phyloP scores from a whole-genome alignment of 1,140 invertebrate species.

The Sesamia nonagrioides region DNA sequence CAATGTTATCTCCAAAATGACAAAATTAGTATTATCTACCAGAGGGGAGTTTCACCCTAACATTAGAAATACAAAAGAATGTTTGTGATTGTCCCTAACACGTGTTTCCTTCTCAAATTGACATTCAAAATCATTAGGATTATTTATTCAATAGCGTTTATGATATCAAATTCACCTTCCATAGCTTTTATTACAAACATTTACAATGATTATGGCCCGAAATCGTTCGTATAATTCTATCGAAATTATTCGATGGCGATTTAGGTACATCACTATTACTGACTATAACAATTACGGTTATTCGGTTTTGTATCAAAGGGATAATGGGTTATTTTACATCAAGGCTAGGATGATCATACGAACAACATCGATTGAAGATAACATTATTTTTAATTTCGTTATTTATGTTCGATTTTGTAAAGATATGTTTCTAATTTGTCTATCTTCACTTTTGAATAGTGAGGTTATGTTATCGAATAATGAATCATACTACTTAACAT shows the following conservation, averaged over 20 bases:
- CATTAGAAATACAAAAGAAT: conserved; percentile 25
- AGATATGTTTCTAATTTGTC: too few relatives aligned
- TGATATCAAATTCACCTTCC: conserved; percentile 28
- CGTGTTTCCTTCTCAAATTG: conserved; percentile 29
- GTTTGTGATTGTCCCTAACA: conserved; percentile 32
- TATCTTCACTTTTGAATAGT: too few relatives aligned
- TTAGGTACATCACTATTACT: conserved; percentile 43
- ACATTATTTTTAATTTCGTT: background rate
- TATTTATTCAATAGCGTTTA: conserved; percentile 36
- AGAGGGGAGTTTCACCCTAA: conserved; percentile 21
- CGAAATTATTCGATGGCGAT: conserved; percentile 39
- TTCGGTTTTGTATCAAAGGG: conserved; percentile 38
- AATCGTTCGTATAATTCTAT: conserved; percentile 33
- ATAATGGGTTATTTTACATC: conserved; percentile 29
- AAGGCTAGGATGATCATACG: background rate
- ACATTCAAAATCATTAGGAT: conserved; percentile 30
- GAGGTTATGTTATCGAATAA: too few relatives aligned
- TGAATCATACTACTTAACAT: too few relatives aligned
- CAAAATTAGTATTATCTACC: background rate
- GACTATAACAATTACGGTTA: conserved; percentile 38
- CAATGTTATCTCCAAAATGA: background rate
- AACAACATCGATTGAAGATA: background rate
- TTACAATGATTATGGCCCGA: conserved; percentile 17
- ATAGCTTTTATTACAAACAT: conserved; percentile 22
- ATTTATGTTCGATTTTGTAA: too few relatives aligned